phyloP scores from a whole-genome alignment of 2,797 vertebrate species.

The Cyclopterus lumpus region DNA sequence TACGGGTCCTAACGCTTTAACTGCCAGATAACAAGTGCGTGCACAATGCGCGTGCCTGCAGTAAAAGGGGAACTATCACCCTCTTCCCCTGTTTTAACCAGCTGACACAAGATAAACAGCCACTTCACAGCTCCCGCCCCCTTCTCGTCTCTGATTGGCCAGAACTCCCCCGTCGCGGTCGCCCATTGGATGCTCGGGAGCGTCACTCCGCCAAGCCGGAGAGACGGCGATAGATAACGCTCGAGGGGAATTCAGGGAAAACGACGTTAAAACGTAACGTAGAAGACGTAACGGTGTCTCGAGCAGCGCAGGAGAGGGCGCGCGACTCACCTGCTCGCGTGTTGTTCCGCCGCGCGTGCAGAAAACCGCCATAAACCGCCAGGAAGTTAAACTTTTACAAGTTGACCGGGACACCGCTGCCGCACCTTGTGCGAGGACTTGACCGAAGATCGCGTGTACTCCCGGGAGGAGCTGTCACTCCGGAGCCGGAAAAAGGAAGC shows the following conservation, averaged over 20 bases:
- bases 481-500: fast-evolving
- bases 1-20: not conserved
- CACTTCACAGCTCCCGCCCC: slow-evolving; percentile 43
- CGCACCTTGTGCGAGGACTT: slow-evolving; percentile 58
- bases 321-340: slow-evolving; percentile 53
- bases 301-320: fast-evolving
- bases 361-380: slow-evolving; percentile 37
- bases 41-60: not conserved
- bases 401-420: slow-evolving; percentile 48
- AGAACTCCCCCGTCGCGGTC: fast-evolving
- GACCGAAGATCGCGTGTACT: slow-evolving; percentile 28
- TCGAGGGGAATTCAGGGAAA: not conserved
- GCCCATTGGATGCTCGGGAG: slow-evolving; percentile 31
- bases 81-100: slow-evolving; percentile 40
- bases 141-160: slow-evolving; percentile 46
- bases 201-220: slow-evolving; percentile 20
- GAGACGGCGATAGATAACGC: slow-evolving; percentile 19
- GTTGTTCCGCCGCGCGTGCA: not conserved
- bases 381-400: slow-evolving; percentile 54
- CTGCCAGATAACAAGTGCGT: too few relatives aligned
- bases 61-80: slow-evolving; percentile 41
- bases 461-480: not conserved
- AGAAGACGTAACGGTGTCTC: fast-evolving
- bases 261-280: not conserved
- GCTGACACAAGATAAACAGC: slow-evolving; percentile 35